Percentiles rank a stretch among this genome's conserved stretches.
These are phyloP conservation scores for Reticulitermes lucifugus DNA, from an alignment of 2,888 invertebrate genomes.

Conservation along the genomic window DNA sequence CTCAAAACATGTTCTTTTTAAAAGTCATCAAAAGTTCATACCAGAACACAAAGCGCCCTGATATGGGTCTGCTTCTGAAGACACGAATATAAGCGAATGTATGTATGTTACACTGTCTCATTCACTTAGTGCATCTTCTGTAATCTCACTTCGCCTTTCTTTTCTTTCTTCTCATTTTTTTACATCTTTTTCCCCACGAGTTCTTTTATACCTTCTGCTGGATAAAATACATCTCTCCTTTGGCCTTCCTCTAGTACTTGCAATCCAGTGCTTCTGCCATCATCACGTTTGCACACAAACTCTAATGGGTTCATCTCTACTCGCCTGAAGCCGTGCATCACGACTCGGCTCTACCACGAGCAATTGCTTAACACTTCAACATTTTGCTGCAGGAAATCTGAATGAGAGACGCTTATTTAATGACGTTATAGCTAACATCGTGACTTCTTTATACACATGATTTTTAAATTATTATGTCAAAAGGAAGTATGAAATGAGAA, in stretches of 20 bases:
- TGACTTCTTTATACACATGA: too few species aligned
- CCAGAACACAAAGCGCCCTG: too few species aligned
- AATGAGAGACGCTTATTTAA: background rate
- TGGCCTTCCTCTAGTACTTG: background rate
- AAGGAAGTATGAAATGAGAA: too few species aligned
- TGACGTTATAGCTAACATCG: too few species aligned
- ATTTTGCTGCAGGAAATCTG: background rate
- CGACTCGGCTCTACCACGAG: background rate
- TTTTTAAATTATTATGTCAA: too few species aligned
- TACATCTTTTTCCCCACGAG: background rate
- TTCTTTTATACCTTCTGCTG: background rate
- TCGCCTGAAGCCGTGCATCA: background rate
- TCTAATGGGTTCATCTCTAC: background rate
- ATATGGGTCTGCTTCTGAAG: too few species aligned
- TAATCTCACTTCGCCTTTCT: background rate
- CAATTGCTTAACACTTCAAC: background rate
- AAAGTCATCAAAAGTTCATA: too few species aligned
- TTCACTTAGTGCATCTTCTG: background rate
- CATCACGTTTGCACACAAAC: background rate
- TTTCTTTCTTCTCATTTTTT: background rate
- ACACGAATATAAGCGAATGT: too few species aligned
- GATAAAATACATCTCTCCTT: background rate
- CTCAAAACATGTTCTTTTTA: too few species aligned
- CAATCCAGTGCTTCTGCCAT: background rate
- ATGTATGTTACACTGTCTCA: background rate